Percentiles rank a stretch among this genome's conserved stretches.
Evolutionary conservation across 2,888 invertebrate species (phyloP).

Genomic region (Meteorus cinctellus): DNA sequence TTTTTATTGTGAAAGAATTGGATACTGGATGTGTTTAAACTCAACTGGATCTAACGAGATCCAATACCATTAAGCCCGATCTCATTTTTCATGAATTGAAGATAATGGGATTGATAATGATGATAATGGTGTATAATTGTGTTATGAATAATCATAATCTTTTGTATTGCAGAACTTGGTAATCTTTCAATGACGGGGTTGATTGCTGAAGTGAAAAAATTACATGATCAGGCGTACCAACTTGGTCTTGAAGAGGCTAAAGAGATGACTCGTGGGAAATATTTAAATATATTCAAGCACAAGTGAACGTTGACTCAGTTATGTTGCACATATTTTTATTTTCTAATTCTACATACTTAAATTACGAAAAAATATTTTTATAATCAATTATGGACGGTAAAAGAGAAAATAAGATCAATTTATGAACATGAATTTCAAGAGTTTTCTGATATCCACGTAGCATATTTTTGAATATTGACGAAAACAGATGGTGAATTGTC

Average conservation of each 20-base stretch:
- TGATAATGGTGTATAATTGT: no score
- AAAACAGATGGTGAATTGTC: slow-evolving; percentile 85
- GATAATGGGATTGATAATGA: no score
- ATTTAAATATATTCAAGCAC: slow-evolving; percentile 86
- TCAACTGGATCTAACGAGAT: no score
- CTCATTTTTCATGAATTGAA: no score
- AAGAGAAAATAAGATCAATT: slow-evolving; percentile 21
- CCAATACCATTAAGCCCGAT: no score
- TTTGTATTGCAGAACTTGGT: slow-evolving; percentile 78
- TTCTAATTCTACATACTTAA: slow-evolving; percentile 3
- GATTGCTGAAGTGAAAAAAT: slow-evolving; percentile 93
- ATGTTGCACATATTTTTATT: slow-evolving; percentile 26
- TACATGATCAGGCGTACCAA: slow-evolving; percentile 96
- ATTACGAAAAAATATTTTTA: slow-evolving; percentile 21
- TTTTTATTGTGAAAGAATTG: no score
- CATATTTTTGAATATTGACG: slow-evolving; percentile 83
- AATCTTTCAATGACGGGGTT: slow-evolving; percentile 86
- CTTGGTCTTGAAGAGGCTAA: slow-evolving; percentile 95
- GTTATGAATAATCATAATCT: not conserved
- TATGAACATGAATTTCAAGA: slow-evolving; percentile 63
- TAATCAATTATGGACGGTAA: slow-evolving; percentile 27
- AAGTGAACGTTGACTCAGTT: slow-evolving; percentile 53
- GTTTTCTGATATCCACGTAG: slow-evolving; percentile 85
- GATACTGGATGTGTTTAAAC: no score
- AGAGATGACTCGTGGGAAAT: slow-evolving; percentile 97